Evolutionary conservation across 1,140 invertebrate genomes (phyloP), one percentile per base, ranked within the genome.

Genomic region (Hylaeus anthracinus): DNA sequence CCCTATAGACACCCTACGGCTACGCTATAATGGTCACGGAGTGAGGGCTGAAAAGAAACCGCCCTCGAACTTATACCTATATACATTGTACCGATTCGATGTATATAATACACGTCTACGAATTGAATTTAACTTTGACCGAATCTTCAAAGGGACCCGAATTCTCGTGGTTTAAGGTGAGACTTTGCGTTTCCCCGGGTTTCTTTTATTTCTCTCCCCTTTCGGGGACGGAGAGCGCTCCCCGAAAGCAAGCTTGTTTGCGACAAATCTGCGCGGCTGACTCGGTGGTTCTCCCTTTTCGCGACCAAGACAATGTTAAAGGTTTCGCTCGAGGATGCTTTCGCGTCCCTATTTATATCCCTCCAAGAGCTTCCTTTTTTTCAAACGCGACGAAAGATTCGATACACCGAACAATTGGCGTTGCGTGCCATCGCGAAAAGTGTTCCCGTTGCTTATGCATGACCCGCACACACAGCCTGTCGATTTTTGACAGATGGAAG

Each of bases 1-100:
- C 84, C 87, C 87, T 78, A 84, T 85, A 85, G 86, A 90, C 88
- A 85, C 89, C 91, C 92, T 89, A 88, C 86, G 92, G 92, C 92
- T 92, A 93, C 82, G 88, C 89, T 92, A 93, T 93, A 93, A 93
- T 93, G 92, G 92, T 88, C 90, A 87, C 87, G 87, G 80, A 87
- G 81, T 84, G 85, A 86, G 72, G 73, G 82, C 72, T 88, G 85
- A 85, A 88, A 87, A 84, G 85, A 85, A 88, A 77, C 85, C 85
- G 76, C 79, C 79, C 86, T 84, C 79, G 26, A 83, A 84, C 65
- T 48, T 75, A 66, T 79, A 73, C 66, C 70, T 83, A 69, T 86
- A 76, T 66, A 82, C 66, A 69, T n/a, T 64, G 65, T 69, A 77
- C 60, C 73, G 58, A 86, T 71, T 78, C 78, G 70, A 6, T 10